A percentile compares a stretch with the other conserved stretches of the same genome.
Evolutionary conservation across 1,140 invertebrate species (phyloP).

Genomic region (Coenobita brevimanus): DNA sequence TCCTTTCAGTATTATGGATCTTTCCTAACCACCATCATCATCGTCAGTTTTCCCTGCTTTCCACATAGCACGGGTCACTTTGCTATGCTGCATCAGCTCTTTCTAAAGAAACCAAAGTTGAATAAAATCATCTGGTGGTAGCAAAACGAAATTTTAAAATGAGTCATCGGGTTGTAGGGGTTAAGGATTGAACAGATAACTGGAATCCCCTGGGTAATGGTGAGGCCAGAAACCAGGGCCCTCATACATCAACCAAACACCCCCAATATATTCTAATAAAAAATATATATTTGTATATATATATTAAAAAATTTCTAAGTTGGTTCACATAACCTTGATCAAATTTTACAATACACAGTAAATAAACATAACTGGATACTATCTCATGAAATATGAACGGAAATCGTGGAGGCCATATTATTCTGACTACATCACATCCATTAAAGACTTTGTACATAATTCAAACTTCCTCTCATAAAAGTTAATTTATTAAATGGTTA

Average conservation of each 20-base stretch:
- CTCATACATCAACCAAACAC: constrained; percentile 57
- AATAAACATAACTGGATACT: constrained; percentile 41
- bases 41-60: too few relatives aligned
- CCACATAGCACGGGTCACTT: too few relatives aligned
- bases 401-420: constrained; percentile 25
- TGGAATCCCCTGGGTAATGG: constrained; percentile 55
- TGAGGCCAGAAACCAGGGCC: constrained; percentile 61
- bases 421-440: constrained; percentile 41
- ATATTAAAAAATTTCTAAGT: constrained; percentile 31
- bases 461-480: constrained; percentile 37
- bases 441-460: constrained; percentile 59
- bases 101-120: too few relatives aligned
- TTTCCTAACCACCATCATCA: too few relatives aligned
- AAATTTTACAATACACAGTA: constrained; percentile 51
- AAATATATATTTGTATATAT: constrained; percentile 48
- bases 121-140: too few relatives aligned
- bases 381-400: constrained; percentile 27
- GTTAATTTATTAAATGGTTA: constrained; percentile 53
- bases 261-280: constrained; percentile 48
- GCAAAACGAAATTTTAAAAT: too few relatives aligned
- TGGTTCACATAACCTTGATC: constrained; percentile 44
- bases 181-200: constrained; percentile 54
- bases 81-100: too few relatives aligned
- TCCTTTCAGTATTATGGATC: too few relatives aligned
- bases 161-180: too few relatives aligned